Evolutionary conservation across 2,113 vertebrate species (phyloP).

Genomic region (Scortum barcoo): DNA sequence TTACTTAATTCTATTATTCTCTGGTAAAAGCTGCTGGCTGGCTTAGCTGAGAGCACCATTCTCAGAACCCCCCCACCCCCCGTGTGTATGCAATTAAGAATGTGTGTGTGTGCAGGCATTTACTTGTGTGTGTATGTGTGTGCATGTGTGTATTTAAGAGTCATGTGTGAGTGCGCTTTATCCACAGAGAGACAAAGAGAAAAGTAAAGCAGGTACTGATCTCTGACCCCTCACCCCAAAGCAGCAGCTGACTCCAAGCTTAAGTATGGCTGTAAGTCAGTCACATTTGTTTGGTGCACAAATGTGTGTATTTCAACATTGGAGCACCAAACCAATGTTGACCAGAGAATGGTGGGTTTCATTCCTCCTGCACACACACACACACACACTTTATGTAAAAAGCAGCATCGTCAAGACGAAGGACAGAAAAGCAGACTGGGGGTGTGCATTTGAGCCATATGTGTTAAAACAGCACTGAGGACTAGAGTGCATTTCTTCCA

Average conservation of each 20-base stretch:
- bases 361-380: background rate
- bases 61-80: slow-evolving; percentile 11
- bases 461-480: slow-evolving; percentile 42
- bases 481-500: background rate
- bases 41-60: slow-evolving; percentile 41
- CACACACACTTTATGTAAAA: background rate
- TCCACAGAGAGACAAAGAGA: slow-evolving; percentile 46
- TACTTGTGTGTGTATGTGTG: background rate
- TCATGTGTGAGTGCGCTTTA: slow-evolving; percentile 33
- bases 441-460: slow-evolving; percentile 39
- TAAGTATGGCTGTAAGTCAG: slow-evolving; percentile 12
- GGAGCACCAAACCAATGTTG: background rate
- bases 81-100: slow-evolving; percentile 21
- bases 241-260: slow-evolving; percentile 54
- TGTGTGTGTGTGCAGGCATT: slow-evolving; percentile 16
- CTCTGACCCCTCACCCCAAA: slow-evolving; percentile 44
- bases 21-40: slow-evolving; percentile 47
- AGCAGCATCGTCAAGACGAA: slow-evolving; percentile 26
- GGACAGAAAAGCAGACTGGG: background rate
- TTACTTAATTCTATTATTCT: slow-evolving; percentile 54
- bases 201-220: slow-evolving; percentile 66
- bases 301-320: slow-evolving; percentile 28
- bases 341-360: background rate
- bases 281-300: background rate
- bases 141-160: slow-evolving; percentile 9